These are phyloP conservation scores for Anas bahamensis DNA, from an alignment of 2,797 vertebrate genomes.

Conservation along the genomic window DNA sequence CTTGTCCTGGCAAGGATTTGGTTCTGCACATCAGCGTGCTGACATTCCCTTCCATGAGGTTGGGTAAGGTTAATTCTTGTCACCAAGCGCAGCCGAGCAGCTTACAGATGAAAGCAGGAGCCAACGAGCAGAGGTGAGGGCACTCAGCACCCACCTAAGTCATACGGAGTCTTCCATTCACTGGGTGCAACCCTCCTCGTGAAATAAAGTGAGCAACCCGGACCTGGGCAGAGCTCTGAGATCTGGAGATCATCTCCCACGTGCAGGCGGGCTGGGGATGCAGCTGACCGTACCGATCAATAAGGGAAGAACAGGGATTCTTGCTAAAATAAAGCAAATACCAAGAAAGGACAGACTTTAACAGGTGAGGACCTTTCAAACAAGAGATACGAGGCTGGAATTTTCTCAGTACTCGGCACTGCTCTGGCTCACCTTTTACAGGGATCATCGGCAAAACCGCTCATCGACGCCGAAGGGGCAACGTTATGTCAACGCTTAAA, in stretches of 20 bases:
- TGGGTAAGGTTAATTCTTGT: not conserved
- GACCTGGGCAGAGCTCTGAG: not conserved
- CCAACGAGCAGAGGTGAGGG: not conserved
- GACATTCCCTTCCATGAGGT: not conserved
- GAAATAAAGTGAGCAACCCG: not conserved
- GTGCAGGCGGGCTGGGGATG: fast-evolving
- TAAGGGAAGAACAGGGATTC: not conserved
- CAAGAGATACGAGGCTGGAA: not conserved
- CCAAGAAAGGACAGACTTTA: not conserved
- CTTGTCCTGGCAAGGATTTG: not conserved
- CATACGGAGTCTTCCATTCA: not conserved
- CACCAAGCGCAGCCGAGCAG: not conserved
- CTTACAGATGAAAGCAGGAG: fast-evolving
- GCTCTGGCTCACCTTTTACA: not conserved
- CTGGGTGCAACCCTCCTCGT: not conserved
- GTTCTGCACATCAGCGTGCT: not conserved
- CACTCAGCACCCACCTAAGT: not conserved
- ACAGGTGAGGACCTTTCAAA: not conserved
- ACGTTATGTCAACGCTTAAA: not conserved
- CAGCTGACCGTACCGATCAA: not conserved
- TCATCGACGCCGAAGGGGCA: not conserved
- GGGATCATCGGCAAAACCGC: not conserved
- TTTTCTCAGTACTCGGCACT: not conserved
- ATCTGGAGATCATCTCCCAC: not conserved
- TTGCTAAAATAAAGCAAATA: not conserved